Base-by-base conservation (phyloP, 92 coral and sea anemone genomes). In the Epizoanthus scotinus region DNA sequence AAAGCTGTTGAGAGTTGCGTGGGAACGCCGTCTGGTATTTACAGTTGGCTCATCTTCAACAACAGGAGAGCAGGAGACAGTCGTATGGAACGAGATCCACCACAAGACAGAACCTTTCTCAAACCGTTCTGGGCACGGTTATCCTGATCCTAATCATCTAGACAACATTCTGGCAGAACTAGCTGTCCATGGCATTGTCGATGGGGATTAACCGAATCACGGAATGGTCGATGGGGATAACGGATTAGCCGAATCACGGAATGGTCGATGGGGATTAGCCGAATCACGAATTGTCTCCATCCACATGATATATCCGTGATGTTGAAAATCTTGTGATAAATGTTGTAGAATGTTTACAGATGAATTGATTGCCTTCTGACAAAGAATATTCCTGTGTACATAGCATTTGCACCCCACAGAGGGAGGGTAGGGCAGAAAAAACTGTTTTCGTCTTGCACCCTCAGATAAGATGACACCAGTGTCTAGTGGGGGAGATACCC, bases 21-120 rank as follows among this genome's bases (percentile, higher is more conserved):
- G 94, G 91, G 84, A 84, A 2, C 86, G 98, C n/a, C 88, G 97
- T 65, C 90, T 95, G 18, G 78, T 85, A 36, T 95, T 95, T 78
- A 88, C 98, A 2, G 80, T 95, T 49, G 98, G 92, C 2, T 88
- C 87, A 2, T 95, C 98, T 0, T 78, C 87, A 18, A 95, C 98
- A 61, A 92, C 94, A 56, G 98, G 95, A 3, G 87, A 70, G 38
- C 89, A 93, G 24, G 87, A 89, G 67, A 89, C 95, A 1, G 91
- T 95, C 29, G 98, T 93, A 0, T 95, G 98, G 98, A 95, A 95
- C 78, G 98, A 93, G 65, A 95, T 95, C 40, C 98, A 95, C 71
- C 98, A 95, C 86, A 95, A 95, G 79, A 93, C 98, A 2, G 98
- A 95, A 77, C 78, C 95, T 70, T 86, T 83, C 82, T 86, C 94